Base-by-base conservation (phyloP, 1,140 invertebrate species). In the Cydia amplana region DNA sequence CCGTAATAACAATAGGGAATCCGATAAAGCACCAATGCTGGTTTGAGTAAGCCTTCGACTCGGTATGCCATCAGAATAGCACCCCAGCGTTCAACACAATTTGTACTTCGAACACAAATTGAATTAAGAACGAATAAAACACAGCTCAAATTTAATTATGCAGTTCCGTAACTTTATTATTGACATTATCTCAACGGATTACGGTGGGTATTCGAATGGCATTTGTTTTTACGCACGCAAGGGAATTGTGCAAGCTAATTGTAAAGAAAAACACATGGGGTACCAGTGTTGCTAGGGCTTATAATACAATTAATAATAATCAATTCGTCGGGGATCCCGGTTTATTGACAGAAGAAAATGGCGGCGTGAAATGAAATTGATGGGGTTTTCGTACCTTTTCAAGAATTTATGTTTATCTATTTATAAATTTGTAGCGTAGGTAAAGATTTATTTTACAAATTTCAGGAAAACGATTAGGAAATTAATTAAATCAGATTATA, bases 231-330 rank as follows among this genome's bases (percentile, higher is more conserved):
- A 43, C 73, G 67, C 43, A 74, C 36, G 72, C 63, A 79, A 76
- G 78, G 76, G 77, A 73, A 78, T 84, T 84, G 73, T 75, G 73
- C 78, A 84, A 85, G 73, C 86, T 90, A 85, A 90, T 92, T 91
- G 85, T 86, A 82, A 88, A 89, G 88, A 88, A 90, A 92, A 92
- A 92, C 89, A 92, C 87, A 91, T 87, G 85, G 91, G 88, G 85
- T 78, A 82, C 79, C 76, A 74, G 49, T 49, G 75, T 80, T 75
- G 81, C 84, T 78, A 81, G 84, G 85, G 89, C 80, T 85, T 84
- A 83, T 91, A 91, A 92, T 82, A 85, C 87, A 92, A 92, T 92
- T 92, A 91, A 91, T 92, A 70, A 70, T 70, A 70, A 92, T 91
- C 88, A 91, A 91, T 92, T 92, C 90, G 85, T 80, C 80, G 87